These are phyloP conservation scores for Venustaconcha ellipsiformis DNA, from an alignment of 1,140 invertebrate genomes.

Conservation along the genomic window DNA sequence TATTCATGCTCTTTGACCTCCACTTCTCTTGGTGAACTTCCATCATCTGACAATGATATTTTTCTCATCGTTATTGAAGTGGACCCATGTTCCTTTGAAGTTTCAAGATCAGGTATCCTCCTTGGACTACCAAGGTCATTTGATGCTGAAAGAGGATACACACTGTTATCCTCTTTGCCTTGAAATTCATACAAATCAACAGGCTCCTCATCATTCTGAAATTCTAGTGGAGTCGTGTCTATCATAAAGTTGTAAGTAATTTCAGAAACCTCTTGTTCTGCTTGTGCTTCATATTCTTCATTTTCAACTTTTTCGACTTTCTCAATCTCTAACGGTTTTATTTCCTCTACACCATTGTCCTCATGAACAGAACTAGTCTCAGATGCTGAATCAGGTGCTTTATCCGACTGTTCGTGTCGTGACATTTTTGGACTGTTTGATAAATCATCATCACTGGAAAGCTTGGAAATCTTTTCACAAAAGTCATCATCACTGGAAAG, in stretches of 20 bases:
- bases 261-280: slow-evolving; percentile 42
- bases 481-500: slow-evolving; percentile 4
- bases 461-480: neutral
- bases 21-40: slow-evolving; percentile 11
- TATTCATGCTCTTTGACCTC: slow-evolving; percentile 32
- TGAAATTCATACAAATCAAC: too few relatives aligned
- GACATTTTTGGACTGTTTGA: too few relatives aligned
- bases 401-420: too few relatives aligned
- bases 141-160: too few relatives aligned
- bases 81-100: slow-evolving; percentile 21
- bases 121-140: slow-evolving; percentile 17
- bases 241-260: slow-evolving; percentile 49
- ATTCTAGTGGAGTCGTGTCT: slow-evolving; percentile 48
- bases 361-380: too few relatives aligned
- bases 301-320: slow-evolving; percentile 2
- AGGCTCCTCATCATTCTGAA: slow-evolving; percentile 31
- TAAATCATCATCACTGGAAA: slow-evolving; percentile 6
- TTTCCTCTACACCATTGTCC: too few relatives aligned
- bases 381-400: too few relatives aligned
- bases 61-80: neutral
- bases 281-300: neutral
- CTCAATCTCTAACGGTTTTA: too few relatives aligned
- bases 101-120: slow-evolving; percentile 30
- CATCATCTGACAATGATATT: neutral
- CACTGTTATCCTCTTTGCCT: too few relatives aligned